These are phyloP conservation scores for Enteromius afrohamiltoni DNA, from an alignment of 2,797 vertebrate species.

Conservation along the genomic window DNA sequence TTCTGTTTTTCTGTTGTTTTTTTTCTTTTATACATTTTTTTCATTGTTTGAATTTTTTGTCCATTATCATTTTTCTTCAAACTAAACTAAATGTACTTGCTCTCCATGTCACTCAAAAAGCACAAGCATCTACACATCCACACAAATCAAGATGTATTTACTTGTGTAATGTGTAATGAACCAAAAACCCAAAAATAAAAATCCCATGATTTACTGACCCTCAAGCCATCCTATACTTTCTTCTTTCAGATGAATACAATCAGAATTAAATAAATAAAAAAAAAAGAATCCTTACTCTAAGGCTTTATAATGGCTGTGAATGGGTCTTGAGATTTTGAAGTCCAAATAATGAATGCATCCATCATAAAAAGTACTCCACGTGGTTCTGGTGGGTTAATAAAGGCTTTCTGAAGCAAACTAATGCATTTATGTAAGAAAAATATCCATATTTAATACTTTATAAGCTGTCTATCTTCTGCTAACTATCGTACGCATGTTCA, in stretches of 20 bases:
- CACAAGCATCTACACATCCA: no score
- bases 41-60: neutral
- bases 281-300: neutral
- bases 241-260: neutral
- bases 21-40: neutral
- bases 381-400: neutral
- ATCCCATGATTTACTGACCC: neutral
- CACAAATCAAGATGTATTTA: neutral
- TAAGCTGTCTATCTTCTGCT: neutral
- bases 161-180: neutral
- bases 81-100: neutral
- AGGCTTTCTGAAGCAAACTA: neutral
- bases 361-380: neutral
- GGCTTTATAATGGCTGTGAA: neutral
- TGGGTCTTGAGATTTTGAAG: neutral
- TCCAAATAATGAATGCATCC: neutral
- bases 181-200: neutral
- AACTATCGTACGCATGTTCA: neutral
- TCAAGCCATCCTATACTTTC: neutral
- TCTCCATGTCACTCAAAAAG: no score
- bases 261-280: no score
- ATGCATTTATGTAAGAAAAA: neutral
- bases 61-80: neutral
- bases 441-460: neutral
- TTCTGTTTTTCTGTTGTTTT: no score